Evolutionary conservation across 2,113 vertebrate genomes (phyloP), one percentile per base, ranked within the genome.

Genomic region (Podarcis cretensis): DNA sequence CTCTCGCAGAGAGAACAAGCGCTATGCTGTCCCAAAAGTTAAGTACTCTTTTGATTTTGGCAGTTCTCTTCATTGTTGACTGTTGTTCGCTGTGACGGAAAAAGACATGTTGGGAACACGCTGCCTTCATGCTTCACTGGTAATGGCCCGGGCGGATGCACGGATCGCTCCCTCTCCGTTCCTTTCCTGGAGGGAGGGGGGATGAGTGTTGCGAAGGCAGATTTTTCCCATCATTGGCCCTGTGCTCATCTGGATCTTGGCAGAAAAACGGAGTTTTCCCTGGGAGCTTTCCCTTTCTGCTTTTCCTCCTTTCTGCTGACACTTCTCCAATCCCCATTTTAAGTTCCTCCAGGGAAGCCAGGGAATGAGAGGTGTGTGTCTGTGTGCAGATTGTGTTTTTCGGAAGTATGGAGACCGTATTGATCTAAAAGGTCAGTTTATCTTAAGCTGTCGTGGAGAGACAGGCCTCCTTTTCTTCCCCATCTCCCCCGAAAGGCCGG

Each of bases 401-500:
- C 54, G 37, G 37, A 27, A 30, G 66, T 59, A 7, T 59, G 0
- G 5, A 20, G 59, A 43, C 14, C 0, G 0, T 0, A 0, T 74
- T 27, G 32, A 69, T 0, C 4, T 0, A 7, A 68, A 86, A 74
- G 12, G 18, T 27, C 3, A 69, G 2, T 4, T 76, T 0, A 2
- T 80, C 13, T 73, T 74, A 6, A 7, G 4, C 14, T 59, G 79
- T 10, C 10, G 59, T 35, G 35, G 57, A 69, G 63, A 13, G 4
- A 23, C n/a, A 9, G 4, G 63, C 20, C 35, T 32, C 3, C 54
- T 77, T 32, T 16, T 13, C 27, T 18, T 35, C 23, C 80, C 59
- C 21, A 10, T 9, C 18, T n/a, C 27, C 20, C 16, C 1, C 23
- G 30, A 23, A 0, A 0, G 0, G 0, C 4, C 5, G 27, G 25